Evolutionary conservation across 37 sponge, comb jelly and placozoan species (phyloP).

Genomic region (Lycopodina hypogea): DNA sequence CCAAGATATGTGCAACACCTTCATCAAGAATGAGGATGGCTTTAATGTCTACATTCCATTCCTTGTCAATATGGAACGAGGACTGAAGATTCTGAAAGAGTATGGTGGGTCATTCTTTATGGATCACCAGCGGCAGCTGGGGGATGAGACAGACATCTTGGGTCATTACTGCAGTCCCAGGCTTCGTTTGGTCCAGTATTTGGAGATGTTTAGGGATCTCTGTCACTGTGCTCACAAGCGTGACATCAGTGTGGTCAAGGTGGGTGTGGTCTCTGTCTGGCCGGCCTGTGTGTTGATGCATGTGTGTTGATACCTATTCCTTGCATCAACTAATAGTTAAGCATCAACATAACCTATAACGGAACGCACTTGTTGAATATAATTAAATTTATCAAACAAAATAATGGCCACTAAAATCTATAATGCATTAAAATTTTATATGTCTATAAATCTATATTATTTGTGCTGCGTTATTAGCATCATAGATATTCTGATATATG

Average conservation of each 20-base stretch:
- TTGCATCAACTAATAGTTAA: too few species aligned
- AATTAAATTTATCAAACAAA: too few species aligned
- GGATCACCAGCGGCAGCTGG: conserved; percentile 24
- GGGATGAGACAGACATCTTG: conserved; percentile 8
- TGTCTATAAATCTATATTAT: too few species aligned
- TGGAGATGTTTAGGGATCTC: conserved; percentile 24
- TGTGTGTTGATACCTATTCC: too few species aligned
- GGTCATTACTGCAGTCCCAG: conserved; percentile 14
- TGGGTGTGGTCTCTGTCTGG: too few species aligned
- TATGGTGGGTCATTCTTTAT: conserved; percentile 70
- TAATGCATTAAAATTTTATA: too few species aligned
- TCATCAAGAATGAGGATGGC: conserved; percentile 9
- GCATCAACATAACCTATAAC: not conserved
- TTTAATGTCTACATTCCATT: conserved; percentile 34
- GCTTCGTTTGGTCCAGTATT: conserved; percentile 19
- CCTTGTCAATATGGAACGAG: conserved; percentile 26
- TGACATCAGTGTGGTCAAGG: conserved; percentile 40
- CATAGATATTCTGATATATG: too few species aligned
- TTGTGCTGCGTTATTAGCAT: too few species aligned
- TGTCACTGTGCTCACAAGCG: conserved; percentile 57
- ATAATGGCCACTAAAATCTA: too few species aligned
- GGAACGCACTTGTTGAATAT: not conserved
- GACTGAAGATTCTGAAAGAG: conserved; percentile 32
- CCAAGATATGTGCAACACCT: conserved; percentile 18
- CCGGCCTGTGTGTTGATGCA: too few species aligned